Evolutionary conservation across 2,113 vertebrate genomes (phyloP), one percentile per base, ranked within the genome.

Genomic region (Symphodus melops): DNA sequence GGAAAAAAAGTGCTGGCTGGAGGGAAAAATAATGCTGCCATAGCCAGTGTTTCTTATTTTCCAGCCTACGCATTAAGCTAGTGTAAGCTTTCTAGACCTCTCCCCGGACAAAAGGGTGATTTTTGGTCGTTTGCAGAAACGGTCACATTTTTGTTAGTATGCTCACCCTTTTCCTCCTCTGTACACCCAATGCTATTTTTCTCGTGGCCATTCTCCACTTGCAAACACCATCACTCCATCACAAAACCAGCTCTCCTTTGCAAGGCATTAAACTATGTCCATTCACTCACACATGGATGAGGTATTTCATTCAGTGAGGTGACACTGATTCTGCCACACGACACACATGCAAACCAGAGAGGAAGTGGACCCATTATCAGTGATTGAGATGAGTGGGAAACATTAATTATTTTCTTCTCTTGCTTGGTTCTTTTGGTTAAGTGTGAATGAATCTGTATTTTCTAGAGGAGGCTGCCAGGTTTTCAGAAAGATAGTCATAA

Each of bases 1-100:
- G 21, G n/a, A 23, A 55, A 52, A 80, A 87, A 88, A 90, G 64
- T 84, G 91, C 89, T 90, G 85, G 83, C 80, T 84, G 69, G 59
- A 75, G 85, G 76, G 75, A 84, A 91, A 88, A 82, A 88, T 87
- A 89, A 81, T 87, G 87, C 84, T 83, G 88, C 75, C 77, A 85
- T 75, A 68, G 88, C 76, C 81, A 41, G 67, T 81, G 80, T 85
- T 85, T 88, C 83, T 80, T 79, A 81, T 87, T 88, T 89, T 84
- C 73, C 79, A 76, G 70, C 77, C 81, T 25, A 74, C 56, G 21
- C 70, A 83, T 86, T 87, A 82, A 85, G 83, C 72, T 73, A 74
- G 79, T 63, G 76, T 86, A 84, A 89, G 90, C 83, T 86, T 72
- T 68, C 82, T 59, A 21, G 68, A 86, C 60, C 23, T 79, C 71